Conservation (phyloP, 2,797 vertebrate species). For the Lithobates pipiens region DNA sequence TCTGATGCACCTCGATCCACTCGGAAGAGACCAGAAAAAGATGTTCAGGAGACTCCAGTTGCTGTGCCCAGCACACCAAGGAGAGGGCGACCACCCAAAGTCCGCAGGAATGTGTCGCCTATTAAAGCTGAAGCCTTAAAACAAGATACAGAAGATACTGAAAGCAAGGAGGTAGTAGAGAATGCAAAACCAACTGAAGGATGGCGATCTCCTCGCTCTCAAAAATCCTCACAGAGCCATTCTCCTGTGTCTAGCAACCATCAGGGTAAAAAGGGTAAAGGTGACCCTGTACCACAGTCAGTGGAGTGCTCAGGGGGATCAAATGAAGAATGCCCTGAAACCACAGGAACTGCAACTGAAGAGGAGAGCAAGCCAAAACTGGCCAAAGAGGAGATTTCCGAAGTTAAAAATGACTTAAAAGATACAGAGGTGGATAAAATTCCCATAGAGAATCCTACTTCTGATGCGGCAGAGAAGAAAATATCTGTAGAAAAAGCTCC, state of each 20-base stretch:
- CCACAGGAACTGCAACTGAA: not conserved
- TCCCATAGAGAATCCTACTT: constrained; percentile 66
- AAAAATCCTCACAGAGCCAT: constrained; percentile 82
- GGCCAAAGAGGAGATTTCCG: constrained; percentile 69
- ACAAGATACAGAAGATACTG: constrained; percentile 79
- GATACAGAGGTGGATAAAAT: constrained; percentile 74
- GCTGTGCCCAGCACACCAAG: constrained; percentile 82
- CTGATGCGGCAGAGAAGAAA: constrained; percentile 80
- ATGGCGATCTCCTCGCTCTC: constrained; percentile 90
- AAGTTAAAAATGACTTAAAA: constrained; percentile 75
- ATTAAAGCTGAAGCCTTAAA: constrained; percentile 81
- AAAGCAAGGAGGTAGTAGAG: constrained; percentile 82
- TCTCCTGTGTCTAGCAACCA: constrained; percentile 71
- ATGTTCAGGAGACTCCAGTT: constrained; percentile 79
- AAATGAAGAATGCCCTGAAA: constrained; percentile 70
- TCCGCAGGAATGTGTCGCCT: constrained; percentile 83
- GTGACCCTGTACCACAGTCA: constrained; percentile 72
- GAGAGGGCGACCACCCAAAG: constrained; percentile 91
- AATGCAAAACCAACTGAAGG: constrained; percentile 83
- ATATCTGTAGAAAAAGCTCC: constrained; percentile 73
- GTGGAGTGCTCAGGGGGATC: constrained; percentile 68
- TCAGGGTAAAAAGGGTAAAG: constrained; percentile 83
- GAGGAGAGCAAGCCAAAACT: constrained; percentile 71
- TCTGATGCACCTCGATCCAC: constrained; percentile 85
- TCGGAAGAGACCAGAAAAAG: constrained; percentile 91